phyloP scores from a whole-genome alignment of 2,797 vertebrate genomes.

The Sphenopsis melanotis region DNA sequence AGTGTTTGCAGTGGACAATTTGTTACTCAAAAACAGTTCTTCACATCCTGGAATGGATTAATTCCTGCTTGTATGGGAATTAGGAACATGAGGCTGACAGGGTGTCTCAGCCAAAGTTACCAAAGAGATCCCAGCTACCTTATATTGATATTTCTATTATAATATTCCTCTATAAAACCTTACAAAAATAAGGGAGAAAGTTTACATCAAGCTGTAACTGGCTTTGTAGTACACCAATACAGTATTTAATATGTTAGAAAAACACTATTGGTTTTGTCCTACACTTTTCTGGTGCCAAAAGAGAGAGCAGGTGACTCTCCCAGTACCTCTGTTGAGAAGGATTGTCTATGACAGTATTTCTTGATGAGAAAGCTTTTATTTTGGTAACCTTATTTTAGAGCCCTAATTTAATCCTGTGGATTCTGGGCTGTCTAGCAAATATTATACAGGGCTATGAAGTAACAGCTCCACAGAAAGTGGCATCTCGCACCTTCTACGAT shows the following conservation, averaged over 20 bases:
- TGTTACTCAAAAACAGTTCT: background rate
- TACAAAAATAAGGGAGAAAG: background rate
- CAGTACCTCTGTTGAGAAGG: background rate
- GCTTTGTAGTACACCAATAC: background rate
- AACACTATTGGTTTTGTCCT: background rate
- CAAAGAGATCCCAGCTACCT: background rate
- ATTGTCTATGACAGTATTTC: background rate
- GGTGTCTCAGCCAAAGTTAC: background rate
- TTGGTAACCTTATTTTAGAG: background rate
- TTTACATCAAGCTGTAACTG: background rate
- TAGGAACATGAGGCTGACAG: fast-evolving
- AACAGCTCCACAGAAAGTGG: background rate
- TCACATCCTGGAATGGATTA: background rate
- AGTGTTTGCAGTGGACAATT: background rate
- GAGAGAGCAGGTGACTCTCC: background rate
- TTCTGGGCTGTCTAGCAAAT: background rate
- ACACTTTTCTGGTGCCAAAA: background rate
- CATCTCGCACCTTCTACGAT: background rate
- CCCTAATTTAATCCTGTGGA: background rate
- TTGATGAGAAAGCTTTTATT: background rate
- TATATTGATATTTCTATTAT: background rate
- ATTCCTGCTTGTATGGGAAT: background rate
- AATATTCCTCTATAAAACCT: background rate
- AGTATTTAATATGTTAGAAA: background rate
- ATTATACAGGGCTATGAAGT: background rate